Percentiles rank a stretch among this genome's conserved stretches.
phyloP scores from a whole-genome alignment of 1,140 invertebrate species.

The Aphidius ervi region DNA sequence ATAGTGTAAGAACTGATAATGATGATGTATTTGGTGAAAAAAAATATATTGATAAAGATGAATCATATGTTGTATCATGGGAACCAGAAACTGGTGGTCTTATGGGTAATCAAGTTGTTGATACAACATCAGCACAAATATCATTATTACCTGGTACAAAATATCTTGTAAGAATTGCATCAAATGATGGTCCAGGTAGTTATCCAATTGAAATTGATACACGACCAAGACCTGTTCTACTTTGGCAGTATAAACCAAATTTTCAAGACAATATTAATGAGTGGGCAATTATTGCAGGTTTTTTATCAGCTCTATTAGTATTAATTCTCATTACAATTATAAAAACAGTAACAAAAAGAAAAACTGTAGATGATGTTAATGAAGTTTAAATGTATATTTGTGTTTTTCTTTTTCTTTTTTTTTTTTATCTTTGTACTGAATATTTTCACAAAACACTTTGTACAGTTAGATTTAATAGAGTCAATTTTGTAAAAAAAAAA shows the following conservation, averaged over 20 bases:
- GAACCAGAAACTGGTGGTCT: slow-evolving; percentile 46
- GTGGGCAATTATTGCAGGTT: slow-evolving; percentile 32
- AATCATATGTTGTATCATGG: slow-evolving; percentile 48
- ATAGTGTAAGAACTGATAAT: slow-evolving; percentile 2
- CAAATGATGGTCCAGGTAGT: slow-evolving; percentile 47
- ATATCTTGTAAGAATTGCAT: slow-evolving; percentile 46
- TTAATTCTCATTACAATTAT: slow-evolving; percentile 22
- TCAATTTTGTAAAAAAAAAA: neutral
- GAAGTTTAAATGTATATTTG: slow-evolving; percentile 20
- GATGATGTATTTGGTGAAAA: slow-evolving; percentile 21
- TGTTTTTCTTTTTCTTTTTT: too few species aligned
- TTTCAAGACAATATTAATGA: slow-evolving; percentile 27
- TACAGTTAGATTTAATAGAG: neutral
- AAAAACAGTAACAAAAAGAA: slow-evolving; percentile 28
- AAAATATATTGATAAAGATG: slow-evolving; percentile 11
- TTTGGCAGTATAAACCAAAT: slow-evolving; percentile 35
- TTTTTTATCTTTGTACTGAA: too few species aligned
- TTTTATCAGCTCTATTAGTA: slow-evolving; percentile 27
- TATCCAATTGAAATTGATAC: slow-evolving; percentile 49
- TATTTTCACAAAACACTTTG: too few species aligned
- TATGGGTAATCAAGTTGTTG: slow-evolving; percentile 49
- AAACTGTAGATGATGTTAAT: slow-evolving; percentile 25
- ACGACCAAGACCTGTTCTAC: slow-evolving; percentile 32
- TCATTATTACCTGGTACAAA: slow-evolving; percentile 44
- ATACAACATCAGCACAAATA: slow-evolving; percentile 44